Conservation (phyloP, 2,888 invertebrate genomes). For the Polylopha cassiicola region DNA sequence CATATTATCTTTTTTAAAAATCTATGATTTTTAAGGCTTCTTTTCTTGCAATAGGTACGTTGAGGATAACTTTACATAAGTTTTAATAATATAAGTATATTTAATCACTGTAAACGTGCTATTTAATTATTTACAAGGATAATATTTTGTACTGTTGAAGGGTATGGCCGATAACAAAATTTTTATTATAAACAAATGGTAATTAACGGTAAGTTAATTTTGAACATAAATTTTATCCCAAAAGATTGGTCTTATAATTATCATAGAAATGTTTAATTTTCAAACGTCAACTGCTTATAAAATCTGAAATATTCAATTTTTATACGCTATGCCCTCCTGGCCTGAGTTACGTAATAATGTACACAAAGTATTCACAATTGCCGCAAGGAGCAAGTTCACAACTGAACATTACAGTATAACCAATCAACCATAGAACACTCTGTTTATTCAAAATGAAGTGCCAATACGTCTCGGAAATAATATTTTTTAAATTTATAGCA, state of each 20-base stretch:
- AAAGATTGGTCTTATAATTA: slow-evolving; percentile 42
- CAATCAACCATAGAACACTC: slow-evolving; percentile 33
- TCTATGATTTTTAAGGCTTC: slow-evolving; percentile 75
- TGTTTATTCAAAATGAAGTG: slow-evolving; percentile 32
- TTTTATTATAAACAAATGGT: slow-evolving; percentile 57
- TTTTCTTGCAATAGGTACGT: slow-evolving; percentile 66
- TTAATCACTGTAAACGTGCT: slow-evolving; percentile 63
- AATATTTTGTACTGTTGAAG: slow-evolving; percentile 69
- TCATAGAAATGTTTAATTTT: slow-evolving; percentile 43
- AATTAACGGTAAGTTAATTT: slow-evolving; percentile 53
- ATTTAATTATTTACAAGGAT: slow-evolving; percentile 65
- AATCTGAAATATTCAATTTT: slow-evolving; percentile 51
- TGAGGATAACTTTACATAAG: slow-evolving; percentile 66
- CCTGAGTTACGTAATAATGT: slow-evolving; percentile 22
- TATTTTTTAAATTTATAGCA: slow-evolving; percentile 32
- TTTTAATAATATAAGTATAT: slow-evolving; percentile 62
- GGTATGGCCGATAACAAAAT: slow-evolving; percentile 65
- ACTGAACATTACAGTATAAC: too few relatives aligned
- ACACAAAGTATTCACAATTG: neutral
- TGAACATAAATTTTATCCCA: slow-evolving; percentile 41
- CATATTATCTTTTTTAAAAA: slow-evolving; percentile 63
- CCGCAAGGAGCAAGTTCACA: neutral
- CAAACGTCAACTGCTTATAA: slow-evolving; percentile 59
- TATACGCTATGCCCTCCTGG: slow-evolving; percentile 26
- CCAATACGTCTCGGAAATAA: slow-evolving; percentile 39